Conservation (phyloP, 1,140 invertebrate genomes). For the Lepidurus packardi region DNA sequence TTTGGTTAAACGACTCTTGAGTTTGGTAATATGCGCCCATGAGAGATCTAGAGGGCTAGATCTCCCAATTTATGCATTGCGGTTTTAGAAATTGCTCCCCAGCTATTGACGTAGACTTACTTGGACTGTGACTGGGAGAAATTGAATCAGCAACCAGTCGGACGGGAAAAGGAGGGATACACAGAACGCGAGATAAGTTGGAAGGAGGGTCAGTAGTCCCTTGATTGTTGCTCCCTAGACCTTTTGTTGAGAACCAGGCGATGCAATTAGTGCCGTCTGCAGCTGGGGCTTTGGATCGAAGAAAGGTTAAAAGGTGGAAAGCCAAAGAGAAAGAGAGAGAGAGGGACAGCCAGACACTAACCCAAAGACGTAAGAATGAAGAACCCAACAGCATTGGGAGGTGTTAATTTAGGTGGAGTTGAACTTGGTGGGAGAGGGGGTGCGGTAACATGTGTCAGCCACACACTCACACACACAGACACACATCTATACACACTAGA, state of each 20-base stretch:
- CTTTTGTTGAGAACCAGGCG: slow-evolving; percentile 16
- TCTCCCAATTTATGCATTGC: background rate
- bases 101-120: background rate
- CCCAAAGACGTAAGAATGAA: background rate
- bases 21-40: background rate
- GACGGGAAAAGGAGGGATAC: background rate
- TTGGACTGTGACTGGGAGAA: background rate
- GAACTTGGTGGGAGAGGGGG: background rate
- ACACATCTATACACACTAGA: background rate
- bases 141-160: no score
- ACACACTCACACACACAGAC: background rate
- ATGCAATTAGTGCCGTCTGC: slow-evolving; percentile 8
- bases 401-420: slow-evolving; percentile 10
- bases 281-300: background rate
- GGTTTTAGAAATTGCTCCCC: background rate
- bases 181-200: background rate
- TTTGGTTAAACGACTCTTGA: background rate
- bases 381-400: background rate
- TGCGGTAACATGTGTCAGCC: slow-evolving; percentile 1
- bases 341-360: background rate
- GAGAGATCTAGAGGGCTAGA: background rate
- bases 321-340: background rate
- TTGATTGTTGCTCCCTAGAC: slow-evolving; percentile 11
- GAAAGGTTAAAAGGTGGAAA: slow-evolving; percentile 9
- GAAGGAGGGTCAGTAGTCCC: background rate